Conservation (phyloP, 2,113 vertebrate genomes). For the Brachionichthys hirsutus region DNA sequence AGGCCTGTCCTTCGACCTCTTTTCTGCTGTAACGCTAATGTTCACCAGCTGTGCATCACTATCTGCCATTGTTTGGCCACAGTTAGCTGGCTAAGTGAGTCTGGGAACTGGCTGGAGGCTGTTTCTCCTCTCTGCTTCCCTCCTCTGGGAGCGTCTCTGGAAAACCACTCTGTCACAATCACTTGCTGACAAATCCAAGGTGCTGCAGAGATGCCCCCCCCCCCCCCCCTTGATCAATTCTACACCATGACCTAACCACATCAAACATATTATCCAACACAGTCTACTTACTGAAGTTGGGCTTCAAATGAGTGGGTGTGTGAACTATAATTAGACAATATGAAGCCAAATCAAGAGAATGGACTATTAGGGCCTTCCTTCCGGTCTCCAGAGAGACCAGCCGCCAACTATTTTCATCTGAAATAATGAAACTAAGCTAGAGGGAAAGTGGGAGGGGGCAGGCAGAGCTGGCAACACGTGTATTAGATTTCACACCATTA, state of each 20-base stretch:
- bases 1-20: slow-evolving; percentile 37
- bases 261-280: neutral
- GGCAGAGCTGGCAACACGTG: neutral
- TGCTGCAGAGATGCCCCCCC: slow-evolving; percentile 10
- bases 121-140: slow-evolving; percentile 18
- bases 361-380: slow-evolving; percentile 31
- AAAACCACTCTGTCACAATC: slow-evolving; percentile 30
- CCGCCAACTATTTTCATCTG: slow-evolving; percentile 28
- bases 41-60: slow-evolving; percentile 44
- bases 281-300: slow-evolving; percentile 21
- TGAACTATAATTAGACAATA: slow-evolving; percentile 24
- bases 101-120: slow-evolving; percentile 56
- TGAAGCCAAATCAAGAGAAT: slow-evolving; percentile 47
- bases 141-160: slow-evolving; percentile 44
- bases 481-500: slow-evolving; percentile 47
- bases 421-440: slow-evolving; percentile 25
- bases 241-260: neutral
- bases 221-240: neutral
- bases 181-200: slow-evolving; percentile 5
- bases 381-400: slow-evolving; percentile 11
- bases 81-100: slow-evolving; percentile 39
- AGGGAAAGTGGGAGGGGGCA: neutral
- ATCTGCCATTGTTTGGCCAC: slow-evolving; percentile 40
- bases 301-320: slow-evolving; percentile 18
- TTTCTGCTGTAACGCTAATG: slow-evolving; percentile 40